Percentiles rank a stretch among this genome's conserved stretches.
phyloP scores from a whole-genome alignment of 2,888 invertebrate genomes.

The Mythimna lalbum region DNA sequence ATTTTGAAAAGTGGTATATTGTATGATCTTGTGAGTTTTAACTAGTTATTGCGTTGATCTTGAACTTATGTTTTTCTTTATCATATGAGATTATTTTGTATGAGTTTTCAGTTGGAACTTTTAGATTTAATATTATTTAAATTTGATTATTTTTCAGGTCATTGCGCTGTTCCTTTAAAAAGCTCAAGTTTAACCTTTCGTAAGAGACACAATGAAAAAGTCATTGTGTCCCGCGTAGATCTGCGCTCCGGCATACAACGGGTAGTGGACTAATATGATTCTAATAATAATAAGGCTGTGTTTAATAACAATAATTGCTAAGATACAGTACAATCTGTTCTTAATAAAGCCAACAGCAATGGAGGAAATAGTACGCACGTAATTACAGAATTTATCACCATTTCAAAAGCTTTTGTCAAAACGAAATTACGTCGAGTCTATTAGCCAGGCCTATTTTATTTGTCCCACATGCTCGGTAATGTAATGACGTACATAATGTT shows the following conservation, averaged over 20 bases:
- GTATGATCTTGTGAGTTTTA: conserved; percentile 1
- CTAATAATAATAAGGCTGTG: background rate
- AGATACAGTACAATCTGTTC: background rate
- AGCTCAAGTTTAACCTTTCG: too few species aligned
- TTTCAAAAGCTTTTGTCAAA: conserved; percentile 46
- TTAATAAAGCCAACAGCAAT: background rate
- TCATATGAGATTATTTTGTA: too few species aligned
- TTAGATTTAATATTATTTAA: too few species aligned
- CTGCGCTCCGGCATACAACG: too few species aligned
- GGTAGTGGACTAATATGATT: background rate
- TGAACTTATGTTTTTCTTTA: too few species aligned
- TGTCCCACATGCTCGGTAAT: conserved; percentile 36
- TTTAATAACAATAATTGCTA: background rate
- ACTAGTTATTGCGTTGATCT: too few species aligned
- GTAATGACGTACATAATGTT: conserved; percentile 36
- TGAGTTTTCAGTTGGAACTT: too few species aligned
- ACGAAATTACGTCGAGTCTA: conserved; percentile 47
- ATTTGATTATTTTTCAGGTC: too few species aligned
- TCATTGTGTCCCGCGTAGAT: too few species aligned
- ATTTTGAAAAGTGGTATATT: conserved; percentile 9
- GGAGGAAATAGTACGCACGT: background rate
- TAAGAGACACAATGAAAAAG: too few species aligned
- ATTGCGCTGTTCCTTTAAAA: background rate
- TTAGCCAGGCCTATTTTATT: conserved; percentile 43
- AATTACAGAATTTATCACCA: conserved; percentile 15